Conservation (phyloP, 2,113 vertebrate genomes). For the Alexandromys fortis region DNA sequence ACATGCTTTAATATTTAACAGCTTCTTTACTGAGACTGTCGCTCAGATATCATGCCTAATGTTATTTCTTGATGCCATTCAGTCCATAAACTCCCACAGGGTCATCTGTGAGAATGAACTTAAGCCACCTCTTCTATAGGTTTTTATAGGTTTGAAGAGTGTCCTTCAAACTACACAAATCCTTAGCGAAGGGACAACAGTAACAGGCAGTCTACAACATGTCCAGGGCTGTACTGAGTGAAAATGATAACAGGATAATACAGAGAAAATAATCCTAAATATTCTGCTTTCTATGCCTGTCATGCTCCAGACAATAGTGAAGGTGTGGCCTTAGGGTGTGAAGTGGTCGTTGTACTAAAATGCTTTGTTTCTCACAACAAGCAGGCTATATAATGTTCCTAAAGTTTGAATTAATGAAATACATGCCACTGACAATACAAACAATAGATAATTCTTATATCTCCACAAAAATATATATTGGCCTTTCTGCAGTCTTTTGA, state of each 20-base stretch:
- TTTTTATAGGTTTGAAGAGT: slow-evolving; percentile 1
- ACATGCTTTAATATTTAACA: slow-evolving; percentile 4
- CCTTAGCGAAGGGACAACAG: background rate
- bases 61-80: slow-evolving; percentile 49
- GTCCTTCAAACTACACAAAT: slow-evolving; percentile 17
- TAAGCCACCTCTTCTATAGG: background rate
- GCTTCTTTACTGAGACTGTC: slow-evolving; percentile 27
- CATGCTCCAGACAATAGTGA: background rate
- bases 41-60: slow-evolving; percentile 55
- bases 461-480: background rate
- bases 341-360: background rate
- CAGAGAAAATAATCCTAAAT: background rate
- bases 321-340: background rate
- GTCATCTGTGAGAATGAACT: slow-evolving; percentile 36
- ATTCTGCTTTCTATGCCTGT: background rate
- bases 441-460: background rate
- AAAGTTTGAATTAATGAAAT: background rate
- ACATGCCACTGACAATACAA: background rate
- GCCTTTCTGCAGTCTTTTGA: background rate
- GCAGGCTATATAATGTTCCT: background rate
- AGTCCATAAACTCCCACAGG: slow-evolving; percentile 50
- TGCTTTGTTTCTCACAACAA: background rate
- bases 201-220: background rate
- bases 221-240: background rate
- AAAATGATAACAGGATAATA: background rate